Conservation (phyloP, 2,113 vertebrate genomes). For the Nycticryphes semicollaris region DNA sequence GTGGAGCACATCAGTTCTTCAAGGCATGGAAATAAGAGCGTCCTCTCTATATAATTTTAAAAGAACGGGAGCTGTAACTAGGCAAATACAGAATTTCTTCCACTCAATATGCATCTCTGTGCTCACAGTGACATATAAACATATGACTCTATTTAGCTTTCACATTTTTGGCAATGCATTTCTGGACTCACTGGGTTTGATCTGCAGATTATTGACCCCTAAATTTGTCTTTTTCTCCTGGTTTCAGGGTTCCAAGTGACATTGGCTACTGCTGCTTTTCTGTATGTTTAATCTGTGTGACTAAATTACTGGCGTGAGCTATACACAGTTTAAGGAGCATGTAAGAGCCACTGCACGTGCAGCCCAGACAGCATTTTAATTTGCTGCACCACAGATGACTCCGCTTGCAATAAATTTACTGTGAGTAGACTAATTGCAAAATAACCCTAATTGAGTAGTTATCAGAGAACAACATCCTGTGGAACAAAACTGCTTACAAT, state of each 20-base stretch:
- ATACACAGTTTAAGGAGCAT: constrained; percentile 20
- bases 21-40: not conserved
- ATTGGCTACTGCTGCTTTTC: not conserved
- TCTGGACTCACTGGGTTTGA: not conserved
- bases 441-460: constrained; percentile 82
- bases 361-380: constrained; percentile 58
- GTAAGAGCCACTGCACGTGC: constrained; percentile 38
- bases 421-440: constrained; percentile 83
- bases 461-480: constrained; percentile 78
- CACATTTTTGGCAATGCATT: not conserved
- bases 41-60: not conserved
- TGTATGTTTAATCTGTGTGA: not conserved
- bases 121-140: not conserved
- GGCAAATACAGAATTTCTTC: not conserved
- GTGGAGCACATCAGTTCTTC: not conserved
- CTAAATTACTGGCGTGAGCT: constrained; percentile 14
- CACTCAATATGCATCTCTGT: not conserved
- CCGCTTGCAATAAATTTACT: constrained; percentile 76
- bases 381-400: constrained; percentile 64
- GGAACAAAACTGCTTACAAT: constrained; percentile 78
- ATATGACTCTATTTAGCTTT: not conserved
- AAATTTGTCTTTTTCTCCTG: not conserved
- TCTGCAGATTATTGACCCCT: not conserved
- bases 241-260: not conserved
- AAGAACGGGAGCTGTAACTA: not conserved